Percentiles rank a stretch among this genome's conserved stretches.
These are phyloP conservation scores for Drosophila suboccidentalis DNA, from an alignment of 2,888 invertebrate genomes.

Conservation along the genomic window DNA sequence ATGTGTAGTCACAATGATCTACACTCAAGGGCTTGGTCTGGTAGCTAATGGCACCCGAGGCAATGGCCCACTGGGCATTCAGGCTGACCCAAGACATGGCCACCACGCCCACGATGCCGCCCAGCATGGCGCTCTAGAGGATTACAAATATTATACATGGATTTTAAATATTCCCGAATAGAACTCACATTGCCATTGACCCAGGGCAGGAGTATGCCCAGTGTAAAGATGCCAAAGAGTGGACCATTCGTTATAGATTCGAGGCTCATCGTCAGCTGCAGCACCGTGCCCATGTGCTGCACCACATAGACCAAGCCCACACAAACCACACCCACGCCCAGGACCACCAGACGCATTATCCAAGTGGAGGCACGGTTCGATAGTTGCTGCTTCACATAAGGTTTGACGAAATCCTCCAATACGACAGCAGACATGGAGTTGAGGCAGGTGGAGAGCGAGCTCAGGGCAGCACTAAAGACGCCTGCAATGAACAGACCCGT, in stretches of 20 bases:
- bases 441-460: conserved; percentile 91
- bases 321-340: conserved; percentile 89
- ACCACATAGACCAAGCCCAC: conserved; percentile 90
- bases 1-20: conserved; percentile 89
- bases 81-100: conserved; percentile 88
- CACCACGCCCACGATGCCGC: conserved; percentile 87
- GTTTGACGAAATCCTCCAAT: conserved; percentile 90
- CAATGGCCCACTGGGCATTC: conserved; percentile 88
- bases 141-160: neutral
- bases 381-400: conserved; percentile 87
- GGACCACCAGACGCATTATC: conserved; percentile 90
- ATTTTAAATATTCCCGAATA: neutral
- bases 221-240: conserved; percentile 88
- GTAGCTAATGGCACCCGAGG: conserved; percentile 88
- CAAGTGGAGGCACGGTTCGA: conserved; percentile 87
- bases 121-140: conserved; percentile 87
- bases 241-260: conserved; percentile 91
- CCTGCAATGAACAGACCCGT: conserved; percentile 96
- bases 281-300: conserved; percentile 91
- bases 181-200: conserved; percentile 88
- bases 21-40: conserved; percentile 89
- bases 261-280: conserved; percentile 89
- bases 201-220: conserved; percentile 90
- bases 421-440: conserved; percentile 93
- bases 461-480: conserved; percentile 95